phyloP scores from a whole-genome alignment of 2,888 invertebrate species.

The Agriopis marginaria region DNA sequence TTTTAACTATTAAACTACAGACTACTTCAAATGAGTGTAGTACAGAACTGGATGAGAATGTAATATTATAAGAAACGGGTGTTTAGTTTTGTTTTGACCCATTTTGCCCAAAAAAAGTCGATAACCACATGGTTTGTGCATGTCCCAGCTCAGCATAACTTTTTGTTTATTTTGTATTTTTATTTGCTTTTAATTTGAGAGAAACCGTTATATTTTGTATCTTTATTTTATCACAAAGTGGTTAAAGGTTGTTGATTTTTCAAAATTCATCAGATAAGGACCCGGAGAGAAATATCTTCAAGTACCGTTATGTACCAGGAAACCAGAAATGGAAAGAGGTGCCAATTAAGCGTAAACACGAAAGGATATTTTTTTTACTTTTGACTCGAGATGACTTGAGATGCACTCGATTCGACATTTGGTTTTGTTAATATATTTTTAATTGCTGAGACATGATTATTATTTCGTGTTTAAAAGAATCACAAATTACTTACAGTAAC shows the following conservation, averaged over 20 bases:
- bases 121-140: background rate
- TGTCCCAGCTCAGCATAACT: background rate
- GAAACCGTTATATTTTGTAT: slow-evolving; percentile 1
- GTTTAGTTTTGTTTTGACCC: no score
- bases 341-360: slow-evolving; percentile 35
- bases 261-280: slow-evolving; percentile 29
- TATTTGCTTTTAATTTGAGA: background rate
- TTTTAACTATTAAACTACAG: no score
- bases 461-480: background rate
- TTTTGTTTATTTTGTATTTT: no score
- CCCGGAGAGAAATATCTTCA: slow-evolving; percentile 6
- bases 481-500: background rate
- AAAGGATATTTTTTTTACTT: slow-evolving; percentile 12
- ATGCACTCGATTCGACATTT: slow-evolving; percentile 3
- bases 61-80: no score
- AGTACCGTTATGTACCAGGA: slow-evolving; percentile 38
- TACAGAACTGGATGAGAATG: no score
- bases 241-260: slow-evolving; percentile 16
- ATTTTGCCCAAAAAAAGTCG: no score
- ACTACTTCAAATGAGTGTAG: no score
- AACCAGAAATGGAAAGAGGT: slow-evolving; percentile 33
- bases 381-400: slow-evolving; percentile 10
- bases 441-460: slow-evolving; percentile 6
- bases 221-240: background rate
- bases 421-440: slow-evolving; percentile 14